Base-by-base conservation (phyloP, 2,888 invertebrate genomes). In the Hartigia nigra region DNA sequence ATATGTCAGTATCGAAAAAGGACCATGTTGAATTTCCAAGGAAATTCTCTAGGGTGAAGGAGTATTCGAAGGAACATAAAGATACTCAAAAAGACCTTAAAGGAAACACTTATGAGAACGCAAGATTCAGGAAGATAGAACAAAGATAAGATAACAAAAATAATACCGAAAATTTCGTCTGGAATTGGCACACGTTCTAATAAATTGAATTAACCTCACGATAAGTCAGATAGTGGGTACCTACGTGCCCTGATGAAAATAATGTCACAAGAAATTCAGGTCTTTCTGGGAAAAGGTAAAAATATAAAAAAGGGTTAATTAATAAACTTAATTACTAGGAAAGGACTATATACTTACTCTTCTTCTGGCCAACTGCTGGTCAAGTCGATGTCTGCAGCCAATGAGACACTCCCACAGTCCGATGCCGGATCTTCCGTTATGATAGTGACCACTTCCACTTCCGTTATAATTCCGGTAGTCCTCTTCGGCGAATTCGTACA, bases 301-400 rank as follows among this genome's bases (percentile, higher is more conserved):
- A 55, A 23, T 23, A 55, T 2, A 2, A 2, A 55, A 5, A 55
- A 23, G 72, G 72, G 32, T 31, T 12, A 34, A 14, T 72, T 14
- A 72, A 72, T 72, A 72, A 72, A 55, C 0, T 55, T 55, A 55
- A 23, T 55, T 55, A 55, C 23, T 55, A 55, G 55, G 3, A 55
- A 55, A 23, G 23, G 2, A 55, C 55, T 55, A 9, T 55, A 23
- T 36, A 86, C 91, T 91, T 85, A 96, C 97, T 94, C 96, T 95
- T 91, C 96, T 93, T 89, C 95, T 95, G 4, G 97, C 97, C 81
- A 97, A 92, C 88, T 96, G 96, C 91, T 97, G 96, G 88, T 96
- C 95, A 75, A 97, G 92, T 80, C 95, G 93, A 36, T 95, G 94
- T 75, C 96, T 93, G 87, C 96, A 97, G 23, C 95, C 95, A 80